phyloP scores from a whole-genome alignment of 2,113 vertebrate species.

The Anguilla japonica region DNA sequence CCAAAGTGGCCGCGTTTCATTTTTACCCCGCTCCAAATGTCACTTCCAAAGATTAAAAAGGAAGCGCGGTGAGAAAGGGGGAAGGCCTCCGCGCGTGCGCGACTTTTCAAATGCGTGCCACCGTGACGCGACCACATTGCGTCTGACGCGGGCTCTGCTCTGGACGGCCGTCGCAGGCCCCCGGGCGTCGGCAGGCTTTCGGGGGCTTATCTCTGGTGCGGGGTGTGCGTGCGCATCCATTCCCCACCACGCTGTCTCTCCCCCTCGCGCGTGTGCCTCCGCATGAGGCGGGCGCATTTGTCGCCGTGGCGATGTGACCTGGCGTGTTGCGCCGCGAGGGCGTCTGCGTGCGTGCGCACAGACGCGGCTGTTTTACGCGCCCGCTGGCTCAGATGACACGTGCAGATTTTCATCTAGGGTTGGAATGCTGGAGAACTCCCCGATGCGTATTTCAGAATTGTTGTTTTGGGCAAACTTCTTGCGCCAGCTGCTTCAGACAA shows the following conservation, averaged over 20 bases:
- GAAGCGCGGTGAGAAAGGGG: not conserved
- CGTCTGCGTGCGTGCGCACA: constrained; percentile 32
- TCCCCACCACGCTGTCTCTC: not conserved
- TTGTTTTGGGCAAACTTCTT: constrained; percentile 25
- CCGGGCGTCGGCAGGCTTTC: constrained; percentile 57
- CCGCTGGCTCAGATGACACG: constrained; percentile 49
- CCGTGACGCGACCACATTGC: not conserved
- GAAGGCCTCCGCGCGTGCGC: not conserved
- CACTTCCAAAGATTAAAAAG: not conserved
- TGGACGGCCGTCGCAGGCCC: constrained; percentile 37
- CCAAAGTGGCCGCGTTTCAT: not conserved
- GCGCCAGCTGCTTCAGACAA: constrained; percentile 26
- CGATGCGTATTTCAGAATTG: not conserved
- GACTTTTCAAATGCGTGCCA: not conserved
- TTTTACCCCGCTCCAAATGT: not conserved
- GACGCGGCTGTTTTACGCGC: constrained; percentile 31
- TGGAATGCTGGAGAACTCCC: constrained; percentile 37
- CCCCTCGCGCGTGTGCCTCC: constrained; percentile 31
- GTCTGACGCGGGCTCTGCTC: not conserved
- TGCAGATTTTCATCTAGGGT: constrained; percentile 60
- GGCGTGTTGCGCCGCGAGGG: constrained; percentile 40
- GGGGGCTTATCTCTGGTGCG: constrained; percentile 42
- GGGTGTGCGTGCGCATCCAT: constrained; percentile 2
- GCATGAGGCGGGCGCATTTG: constrained; percentile 70
- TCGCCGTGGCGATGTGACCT: constrained; percentile 56